These are phyloP conservation scores for Okamejei kenojei DNA, from an alignment of 2,797 vertebrate genomes.

Conservation along the genomic window DNA sequence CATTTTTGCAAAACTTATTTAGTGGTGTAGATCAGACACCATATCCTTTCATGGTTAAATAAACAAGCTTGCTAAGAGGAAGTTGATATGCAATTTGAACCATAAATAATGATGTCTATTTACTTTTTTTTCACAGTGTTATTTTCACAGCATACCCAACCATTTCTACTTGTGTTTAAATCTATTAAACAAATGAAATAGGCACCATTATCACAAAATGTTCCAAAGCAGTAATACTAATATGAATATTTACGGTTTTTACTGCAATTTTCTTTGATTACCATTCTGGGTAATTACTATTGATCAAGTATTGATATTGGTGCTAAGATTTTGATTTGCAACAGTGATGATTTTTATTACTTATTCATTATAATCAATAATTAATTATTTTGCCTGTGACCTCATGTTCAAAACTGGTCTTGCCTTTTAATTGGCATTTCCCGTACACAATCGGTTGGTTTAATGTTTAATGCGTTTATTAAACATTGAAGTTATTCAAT, in stretches of 20 bases:
- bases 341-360: not conserved
- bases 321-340: not conserved
- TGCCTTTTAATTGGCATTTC: not conserved
- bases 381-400: slow-evolving; percentile 5
- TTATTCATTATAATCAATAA: not conserved
- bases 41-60: too few species aligned
- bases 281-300: slow-evolving; percentile 2
- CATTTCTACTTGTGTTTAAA: not conserved
- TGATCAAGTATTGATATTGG: not conserved
- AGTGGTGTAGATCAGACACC: too few species aligned
- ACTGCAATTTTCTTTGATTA: not conserved
- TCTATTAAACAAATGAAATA: not conserved
- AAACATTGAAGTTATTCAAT: not conserved
- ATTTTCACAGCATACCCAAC: too few species aligned
- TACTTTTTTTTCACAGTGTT: too few species aligned
- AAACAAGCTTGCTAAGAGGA: too few species aligned
- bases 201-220: not conserved
- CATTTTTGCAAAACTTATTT: too few species aligned
- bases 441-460: not conserved
- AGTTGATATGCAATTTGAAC: too few species aligned
- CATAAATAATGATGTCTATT: too few species aligned
- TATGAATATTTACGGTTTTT: not conserved
- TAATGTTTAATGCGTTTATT: not conserved
- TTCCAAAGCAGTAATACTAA: not conserved
- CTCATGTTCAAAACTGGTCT: not conserved